Evolutionary conservation across 2,113 vertebrate genomes (phyloP), one percentile per base, ranked within the genome.

Genomic region (Raphicerus campestris): DNA sequence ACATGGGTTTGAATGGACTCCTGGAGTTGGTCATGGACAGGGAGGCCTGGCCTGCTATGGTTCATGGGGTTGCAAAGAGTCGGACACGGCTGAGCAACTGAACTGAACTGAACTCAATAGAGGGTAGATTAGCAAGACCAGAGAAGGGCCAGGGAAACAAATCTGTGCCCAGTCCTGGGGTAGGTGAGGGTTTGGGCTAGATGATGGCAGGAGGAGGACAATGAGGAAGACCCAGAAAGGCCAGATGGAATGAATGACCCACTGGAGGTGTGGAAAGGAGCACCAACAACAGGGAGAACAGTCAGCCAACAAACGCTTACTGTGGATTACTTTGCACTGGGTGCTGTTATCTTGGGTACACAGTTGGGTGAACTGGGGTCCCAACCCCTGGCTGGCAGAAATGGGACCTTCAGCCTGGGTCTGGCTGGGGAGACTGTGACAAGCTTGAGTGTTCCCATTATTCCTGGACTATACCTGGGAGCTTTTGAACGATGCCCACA

Each of bases 321-420:
- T 19, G 9, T 7, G 17, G 26, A 7, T 17, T 32, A 0, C 1
- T 3, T 20, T 3, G 4, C 4, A 24, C 7, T 26, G 42, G 14
- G 19, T 32, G 4, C 53, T 60, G 20, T 66, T 47, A 13, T 15
- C 26, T 87, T 66, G 26, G 30, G 5, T 4, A 0, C 17, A 13
- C 14, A 0, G n/a, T 6, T 3, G 0, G 5, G 70, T 70, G 92
- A 45, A 42, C 42, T 60, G 39, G 39, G 49, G n/a, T 51, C 45
- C 55, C 16, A 32, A 11, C 22, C 47, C 42, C 49, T 1, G 13
- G n/a, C 49, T 30, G 70, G 61, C 28, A 83, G 55, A 58, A 30
- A 5, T n/a, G 11, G 19, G 42, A 42, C 56, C 42, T 63, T 53
- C 8, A 19, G 39, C 2, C 11, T 0, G 5, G 42, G 60, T 19